phyloP scores from a whole-genome alignment of 2,797 vertebrate genomes.

The Lagocephalus sceleratus region DNA sequence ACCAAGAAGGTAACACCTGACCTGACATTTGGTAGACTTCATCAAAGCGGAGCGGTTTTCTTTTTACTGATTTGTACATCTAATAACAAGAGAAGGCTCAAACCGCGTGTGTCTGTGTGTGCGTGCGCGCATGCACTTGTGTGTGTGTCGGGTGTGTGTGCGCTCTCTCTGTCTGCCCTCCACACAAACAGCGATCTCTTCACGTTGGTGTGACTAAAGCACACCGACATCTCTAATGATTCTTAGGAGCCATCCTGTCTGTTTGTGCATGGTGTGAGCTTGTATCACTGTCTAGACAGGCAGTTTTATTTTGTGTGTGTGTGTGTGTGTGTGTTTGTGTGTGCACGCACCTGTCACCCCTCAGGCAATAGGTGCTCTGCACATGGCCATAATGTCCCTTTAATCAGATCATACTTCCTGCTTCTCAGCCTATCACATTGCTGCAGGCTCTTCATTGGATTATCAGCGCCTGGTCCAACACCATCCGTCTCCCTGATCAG shows the following conservation, averaged over 20 bases:
- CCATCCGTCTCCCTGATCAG: slow-evolving; percentile 76
- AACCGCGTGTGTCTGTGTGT: background rate
- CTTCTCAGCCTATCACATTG: slow-evolving; percentile 93
- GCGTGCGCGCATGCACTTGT: too few relatives aligned
- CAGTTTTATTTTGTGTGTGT: slow-evolving; percentile 46
- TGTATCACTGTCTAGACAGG: slow-evolving; percentile 38
- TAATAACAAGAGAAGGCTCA: background rate
- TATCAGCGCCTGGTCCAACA: slow-evolving; percentile 73
- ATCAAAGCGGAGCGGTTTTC: background rate
- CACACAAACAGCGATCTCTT: slow-evolving; percentile 19
- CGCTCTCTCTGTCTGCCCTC: slow-evolving; percentile 5
- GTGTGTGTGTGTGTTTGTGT: slow-evolving; percentile 15
- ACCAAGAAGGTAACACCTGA: slow-evolving; percentile 88
- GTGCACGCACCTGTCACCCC: slow-evolving; percentile 62
- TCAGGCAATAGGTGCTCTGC: slow-evolving; percentile 81
- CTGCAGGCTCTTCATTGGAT: slow-evolving; percentile 92
- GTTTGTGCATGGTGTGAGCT: slow-evolving; percentile 33
- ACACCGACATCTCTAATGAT: slow-evolving; percentile 35
- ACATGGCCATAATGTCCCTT: slow-evolving; percentile 92
- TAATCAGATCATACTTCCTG: slow-evolving; percentile 96
- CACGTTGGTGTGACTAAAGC: slow-evolving; percentile 23
- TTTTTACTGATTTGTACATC: background rate
- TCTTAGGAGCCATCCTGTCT: slow-evolving; percentile 34
- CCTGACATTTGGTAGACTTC: background rate
- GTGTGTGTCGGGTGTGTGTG: background rate